A percentile compares a stretch with the other conserved stretches of the same genome.
Evolutionary conservation across 2,797 vertebrate genomes (phyloP).

Genomic region (Platalea minor): DNA sequence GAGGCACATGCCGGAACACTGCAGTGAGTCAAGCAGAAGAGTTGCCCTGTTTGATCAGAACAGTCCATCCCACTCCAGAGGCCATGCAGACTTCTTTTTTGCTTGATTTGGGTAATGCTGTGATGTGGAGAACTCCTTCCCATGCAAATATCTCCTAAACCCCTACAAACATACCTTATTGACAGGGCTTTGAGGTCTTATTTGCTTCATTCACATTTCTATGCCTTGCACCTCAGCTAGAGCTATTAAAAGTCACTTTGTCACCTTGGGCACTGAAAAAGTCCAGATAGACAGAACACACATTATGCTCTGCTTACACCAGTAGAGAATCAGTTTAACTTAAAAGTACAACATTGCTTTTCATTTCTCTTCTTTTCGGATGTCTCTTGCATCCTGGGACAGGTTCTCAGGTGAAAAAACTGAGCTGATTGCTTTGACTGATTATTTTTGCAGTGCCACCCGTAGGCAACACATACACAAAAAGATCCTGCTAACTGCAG

Average conservation of each 20-base stretch:
- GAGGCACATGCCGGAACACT: not conserved
- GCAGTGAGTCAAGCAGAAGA: not conserved
- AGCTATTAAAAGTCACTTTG: not conserved
- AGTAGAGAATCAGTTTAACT: not conserved
- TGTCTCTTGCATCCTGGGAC: not conserved
- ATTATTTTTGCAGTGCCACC: not conserved
- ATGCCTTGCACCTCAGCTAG: not conserved
- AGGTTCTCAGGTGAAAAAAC: not conserved
- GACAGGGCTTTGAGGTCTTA: not conserved
- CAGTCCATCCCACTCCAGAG: not conserved
- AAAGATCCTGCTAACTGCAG: not conserved
- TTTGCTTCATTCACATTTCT: not conserved
- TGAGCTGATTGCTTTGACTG: not conserved
- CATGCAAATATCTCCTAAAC: not conserved
- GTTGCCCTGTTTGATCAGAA: not conserved
- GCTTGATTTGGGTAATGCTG: not conserved
- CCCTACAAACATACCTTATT: not conserved
- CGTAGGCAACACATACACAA: not conserved
- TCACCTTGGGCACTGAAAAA: not conserved
- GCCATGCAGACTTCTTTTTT: not conserved
- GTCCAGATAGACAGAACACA: not conserved
- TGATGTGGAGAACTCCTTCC: not conserved
- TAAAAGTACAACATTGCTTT: not conserved
- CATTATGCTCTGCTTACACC: not conserved
- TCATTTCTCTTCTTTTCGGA: not conserved